Evolutionary conservation across 53 echinoderm and acorn worm species (phyloP).

Genomic region (Astropecten irregularis): DNA sequence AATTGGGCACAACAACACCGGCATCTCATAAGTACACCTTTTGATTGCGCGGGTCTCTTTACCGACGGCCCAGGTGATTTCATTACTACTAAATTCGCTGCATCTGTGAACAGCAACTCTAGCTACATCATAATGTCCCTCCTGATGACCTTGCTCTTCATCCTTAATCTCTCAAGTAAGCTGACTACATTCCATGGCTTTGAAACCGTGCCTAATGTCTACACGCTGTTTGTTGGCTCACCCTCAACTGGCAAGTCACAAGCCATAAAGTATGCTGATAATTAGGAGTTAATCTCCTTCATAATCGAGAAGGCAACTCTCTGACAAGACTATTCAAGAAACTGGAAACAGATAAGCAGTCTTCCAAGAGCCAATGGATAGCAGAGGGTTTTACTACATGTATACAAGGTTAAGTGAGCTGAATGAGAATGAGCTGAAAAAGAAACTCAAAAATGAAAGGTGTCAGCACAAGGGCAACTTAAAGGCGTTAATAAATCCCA

Average conservation of each 20-base stretch:
- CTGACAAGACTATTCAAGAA: slow-evolving; percentile 36
- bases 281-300: not conserved
- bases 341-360: too few relatives aligned
- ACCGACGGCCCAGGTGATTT: not conserved
- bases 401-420: too few relatives aligned
- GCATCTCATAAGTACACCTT: slow-evolving; percentile 24
- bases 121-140: not conserved
- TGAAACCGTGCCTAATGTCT: slow-evolving; percentile 10
- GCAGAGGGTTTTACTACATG: too few relatives aligned
- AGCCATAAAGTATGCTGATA: not conserved
- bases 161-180: slow-evolving; percentile 13
- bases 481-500: too few relatives aligned
- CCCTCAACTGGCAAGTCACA: slow-evolving; percentile 1
- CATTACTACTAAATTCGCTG: not conserved
- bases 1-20: slow-evolving; percentile 45
- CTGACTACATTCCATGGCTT: slow-evolving; percentile 30
- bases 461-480: too few relatives aligned
- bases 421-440: too few relatives aligned
- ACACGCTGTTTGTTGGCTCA: not conserved
- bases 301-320: slow-evolving; percentile 20
- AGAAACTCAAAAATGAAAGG: too few relatives aligned
- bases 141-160: not conserved
- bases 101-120: not conserved
- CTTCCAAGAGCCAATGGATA: too few relatives aligned
- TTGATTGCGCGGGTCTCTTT: slow-evolving; percentile 11